Base-by-base conservation (phyloP, 1,140 invertebrate genomes). In the Atta cephalotes region DNA sequence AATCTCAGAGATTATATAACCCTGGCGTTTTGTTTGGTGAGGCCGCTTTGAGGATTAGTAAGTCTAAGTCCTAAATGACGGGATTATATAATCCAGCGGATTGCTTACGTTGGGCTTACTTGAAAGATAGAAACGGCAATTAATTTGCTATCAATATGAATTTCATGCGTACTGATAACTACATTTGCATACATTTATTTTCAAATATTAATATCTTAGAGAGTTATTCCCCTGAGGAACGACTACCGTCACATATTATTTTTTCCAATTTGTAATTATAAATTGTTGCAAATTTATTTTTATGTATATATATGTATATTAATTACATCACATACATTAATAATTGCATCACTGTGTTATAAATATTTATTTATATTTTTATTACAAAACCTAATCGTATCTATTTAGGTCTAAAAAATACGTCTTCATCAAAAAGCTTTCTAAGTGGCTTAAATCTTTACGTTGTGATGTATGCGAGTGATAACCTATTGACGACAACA, bases 81-180 rank as follows among this genome's bases (percentile, higher is more conserved):
- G 89, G 90, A 91, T 91, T 91, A 89, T 90, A 85, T 89, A 91
- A 91, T 91, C 82, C 79, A 25, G 79, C 63, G 72, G 89, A 89
- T 90, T 91, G 86, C 85, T 91, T 90, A 85, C 87, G 74, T 74
- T 78, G 45, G 84, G 87, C 90, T 90, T 91, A 90, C 71, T 56
- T 78, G 74, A 85, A 81, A 81, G 89, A 88, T 85, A 79, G 87
- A 88, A 88, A 88, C 65, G 56, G 77, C 87, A 88, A 88, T 91
- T 88, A 90, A 86, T 91, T 90, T 79, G 60, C 49, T 74, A 82
- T 88, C 76, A 68, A 85, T 72, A 74, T 58, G n/a, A 53, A 84
- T 63, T 21, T 62, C 39, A 51, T 60, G 31, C 58, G 16, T 18
- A 60, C 10, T 1, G 35, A 62, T 53, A 45, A 81, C 51, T 28